Base-by-base conservation (phyloP, 2,888 invertebrate genomes). In the Sminthurinus aureus region DNA sequence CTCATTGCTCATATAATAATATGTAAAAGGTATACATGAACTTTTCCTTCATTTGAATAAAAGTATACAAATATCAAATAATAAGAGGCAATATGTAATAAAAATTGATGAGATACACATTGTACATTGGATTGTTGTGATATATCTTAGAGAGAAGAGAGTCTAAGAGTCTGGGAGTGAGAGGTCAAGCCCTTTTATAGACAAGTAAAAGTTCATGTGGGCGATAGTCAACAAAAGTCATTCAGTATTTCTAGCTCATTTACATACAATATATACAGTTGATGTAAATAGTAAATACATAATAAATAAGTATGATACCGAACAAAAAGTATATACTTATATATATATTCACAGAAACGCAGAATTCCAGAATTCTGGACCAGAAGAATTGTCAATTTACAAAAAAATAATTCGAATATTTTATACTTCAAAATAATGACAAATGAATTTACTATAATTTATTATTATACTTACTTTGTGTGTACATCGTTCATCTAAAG, bases 401-500 rank as follows among this genome's bases (percentile, higher is more conserved):
- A 58, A 38, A 24, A 75, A 75, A 75, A 79, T 15, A 58, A 58
- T 58, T 18, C 9, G 4, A 15, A 15, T 58, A 58, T 18, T n/a
- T n/a, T n/a, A n/a, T n/a, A n/a, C n/a, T n/a, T n/a, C 13, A 58
- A 58, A 58, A 58, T 52, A 52, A 52, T 58, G 58, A 58, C 38
- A 38, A 38, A 38, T 4, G 6, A 38, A n/a, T n/a, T n/a, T n/a
- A n/a, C n/a, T 38, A 38, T 38, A 38, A 38, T 4, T 38, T 38
- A 38, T 38, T 4, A 38, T 4, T 38, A 4, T 15, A 86, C 89
- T 88, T 89, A 93, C 93, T 92, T 98, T 98, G 91, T 98, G 98
- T 20, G 95, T 93, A 90, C 96, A 96, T 90, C 96, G 94, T 84
- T 98, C 98, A 87, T 98, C 98, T 75, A 96, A 92, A 0, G 96